Percentiles rank a stretch among this genome's conserved stretches.
phyloP scores from a whole-genome alignment of 2,888 invertebrate species.

The Nomada ferruginata region DNA sequence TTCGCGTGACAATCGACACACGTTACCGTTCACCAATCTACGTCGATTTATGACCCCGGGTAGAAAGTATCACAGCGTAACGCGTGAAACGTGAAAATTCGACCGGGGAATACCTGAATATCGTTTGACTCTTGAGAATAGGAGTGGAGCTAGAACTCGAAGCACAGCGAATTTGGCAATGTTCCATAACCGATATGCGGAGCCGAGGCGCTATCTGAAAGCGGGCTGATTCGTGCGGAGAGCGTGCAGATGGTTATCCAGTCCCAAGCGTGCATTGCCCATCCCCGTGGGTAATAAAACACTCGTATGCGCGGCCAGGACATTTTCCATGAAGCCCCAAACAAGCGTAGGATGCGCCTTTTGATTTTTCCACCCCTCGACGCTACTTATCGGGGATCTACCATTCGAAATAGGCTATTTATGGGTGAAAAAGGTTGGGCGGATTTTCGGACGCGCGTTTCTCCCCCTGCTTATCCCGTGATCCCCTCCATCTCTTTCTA shows the following conservation, averaged over 20 bases:
- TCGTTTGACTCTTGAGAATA: constrained; percentile 17
- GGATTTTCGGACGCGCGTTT: constrained; percentile 43
- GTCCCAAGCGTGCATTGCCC: constrained; percentile 30
- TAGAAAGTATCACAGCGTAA: background rate
- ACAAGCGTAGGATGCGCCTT: constrained; percentile 62
- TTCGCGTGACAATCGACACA: constrained; percentile 18
- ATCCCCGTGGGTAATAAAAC: constrained; percentile 73
- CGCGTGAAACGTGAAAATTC: constrained; percentile 37
- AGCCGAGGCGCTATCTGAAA: constrained; percentile 37
- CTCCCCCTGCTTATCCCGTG: constrained; percentile 32
- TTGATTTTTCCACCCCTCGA: constrained; percentile 56
- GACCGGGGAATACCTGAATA: constrained; percentile 12
- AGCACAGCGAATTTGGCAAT: constrained; percentile 48
- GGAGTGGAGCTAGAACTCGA: constrained; percentile 1
- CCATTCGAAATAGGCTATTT: constrained; percentile 79
- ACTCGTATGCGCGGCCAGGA: constrained; percentile 57
- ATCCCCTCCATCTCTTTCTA: constrained; percentile 23
- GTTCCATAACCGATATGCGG: constrained; percentile 57
- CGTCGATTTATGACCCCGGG: constrained; percentile 17
- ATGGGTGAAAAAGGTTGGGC: constrained; percentile 65
- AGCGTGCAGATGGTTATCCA: constrained; percentile 64
- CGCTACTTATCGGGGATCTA: constrained; percentile 77
- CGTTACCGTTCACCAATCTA: constrained; percentile 3
- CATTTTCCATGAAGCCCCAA: constrained; percentile 48
- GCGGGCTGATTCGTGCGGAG: constrained; percentile 34